Percentiles rank a stretch among this genome's conserved stretches.
Evolutionary conservation across 2,113 vertebrate species (phyloP).

Genomic region (Scartelaos histophorus): DNA sequence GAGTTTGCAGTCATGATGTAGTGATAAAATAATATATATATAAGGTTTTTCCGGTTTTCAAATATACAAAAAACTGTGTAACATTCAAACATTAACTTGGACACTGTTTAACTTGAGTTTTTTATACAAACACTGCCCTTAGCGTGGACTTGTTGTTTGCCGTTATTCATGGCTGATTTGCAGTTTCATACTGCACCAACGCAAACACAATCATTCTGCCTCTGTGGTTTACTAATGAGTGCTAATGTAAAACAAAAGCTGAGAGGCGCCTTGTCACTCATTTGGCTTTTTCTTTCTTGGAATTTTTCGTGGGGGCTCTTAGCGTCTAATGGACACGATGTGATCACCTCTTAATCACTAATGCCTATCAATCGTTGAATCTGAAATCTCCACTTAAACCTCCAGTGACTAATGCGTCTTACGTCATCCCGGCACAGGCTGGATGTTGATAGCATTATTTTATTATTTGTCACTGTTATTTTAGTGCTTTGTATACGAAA

Average conservation of each 20-base stretch:
- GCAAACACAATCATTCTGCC: neutral
- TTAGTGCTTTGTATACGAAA: neutral
- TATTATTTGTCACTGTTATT: neutral
- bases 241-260: conserved; percentile 25
- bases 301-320: conserved; percentile 22
- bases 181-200: neutral
- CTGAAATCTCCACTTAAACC: conserved; percentile 24
- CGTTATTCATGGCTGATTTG: neutral
- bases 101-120: neutral
- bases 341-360: conserved; percentile 12
- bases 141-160: neutral
- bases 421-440: neutral
- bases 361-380: conserved; percentile 22
- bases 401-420: conserved; percentile 19
- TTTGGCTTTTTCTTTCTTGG: conserved; percentile 20
- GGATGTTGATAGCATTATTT: neutral
- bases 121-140: neutral
- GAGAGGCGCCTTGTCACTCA: conserved; percentile 15
- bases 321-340: conserved; percentile 22
- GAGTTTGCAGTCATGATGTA: neutral
- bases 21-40: too few relatives aligned
- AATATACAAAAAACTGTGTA: too few relatives aligned
- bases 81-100: too few relatives aligned
- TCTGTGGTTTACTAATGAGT: conserved; percentile 3
- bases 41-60: too few relatives aligned